Evolutionary conservation across 1,140 invertebrate species (phyloP).

Genomic region (Caerostris extrusa): DNA sequence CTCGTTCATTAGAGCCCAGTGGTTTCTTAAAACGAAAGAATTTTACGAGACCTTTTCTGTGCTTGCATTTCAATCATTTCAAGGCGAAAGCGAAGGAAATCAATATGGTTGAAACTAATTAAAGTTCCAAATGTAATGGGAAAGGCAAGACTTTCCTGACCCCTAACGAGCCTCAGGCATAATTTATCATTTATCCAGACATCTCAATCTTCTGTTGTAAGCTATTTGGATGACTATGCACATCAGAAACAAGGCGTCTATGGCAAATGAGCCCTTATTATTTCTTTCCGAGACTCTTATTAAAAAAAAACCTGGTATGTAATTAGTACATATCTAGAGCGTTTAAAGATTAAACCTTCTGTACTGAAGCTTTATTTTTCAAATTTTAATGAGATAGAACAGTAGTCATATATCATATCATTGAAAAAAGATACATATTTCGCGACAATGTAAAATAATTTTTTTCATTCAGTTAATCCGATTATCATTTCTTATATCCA

Average conservation of each 20-base stretch:
- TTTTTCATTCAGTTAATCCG: too few species aligned
- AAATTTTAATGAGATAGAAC: too few species aligned
- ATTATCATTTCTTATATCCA: too few species aligned
- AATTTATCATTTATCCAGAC: slow-evolving; percentile 20
- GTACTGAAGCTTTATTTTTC: background rate
- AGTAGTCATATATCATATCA: too few species aligned
- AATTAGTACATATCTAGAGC: background rate
- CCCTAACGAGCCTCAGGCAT: slow-evolving; percentile 48
- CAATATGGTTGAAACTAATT: slow-evolving; percentile 66
- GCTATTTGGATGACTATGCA: slow-evolving; percentile 13
- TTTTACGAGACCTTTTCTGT: slow-evolving; percentile 37
- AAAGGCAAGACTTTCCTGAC: slow-evolving; percentile 49
- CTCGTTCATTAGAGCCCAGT: slow-evolving; percentile 17
- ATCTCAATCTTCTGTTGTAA: background rate
- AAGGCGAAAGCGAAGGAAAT: slow-evolving; percentile 41
- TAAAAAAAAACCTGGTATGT: background rate
- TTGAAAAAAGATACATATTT: too few species aligned
- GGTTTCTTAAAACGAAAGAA: slow-evolving; percentile 35
- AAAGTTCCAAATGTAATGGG: slow-evolving; percentile 59
- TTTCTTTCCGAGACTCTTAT: background rate
- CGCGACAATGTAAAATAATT: too few species aligned
- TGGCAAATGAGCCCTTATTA: background rate
- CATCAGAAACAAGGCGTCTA: background rate
- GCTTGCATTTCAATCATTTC: slow-evolving; percentile 58
- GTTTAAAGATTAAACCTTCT: background rate